Percentiles rank a stretch among this genome's conserved stretches.
Evolutionary conservation across 1,140 invertebrate genomes (phyloP).

Genomic region (Maconellicoccus hirsutus): DNA sequence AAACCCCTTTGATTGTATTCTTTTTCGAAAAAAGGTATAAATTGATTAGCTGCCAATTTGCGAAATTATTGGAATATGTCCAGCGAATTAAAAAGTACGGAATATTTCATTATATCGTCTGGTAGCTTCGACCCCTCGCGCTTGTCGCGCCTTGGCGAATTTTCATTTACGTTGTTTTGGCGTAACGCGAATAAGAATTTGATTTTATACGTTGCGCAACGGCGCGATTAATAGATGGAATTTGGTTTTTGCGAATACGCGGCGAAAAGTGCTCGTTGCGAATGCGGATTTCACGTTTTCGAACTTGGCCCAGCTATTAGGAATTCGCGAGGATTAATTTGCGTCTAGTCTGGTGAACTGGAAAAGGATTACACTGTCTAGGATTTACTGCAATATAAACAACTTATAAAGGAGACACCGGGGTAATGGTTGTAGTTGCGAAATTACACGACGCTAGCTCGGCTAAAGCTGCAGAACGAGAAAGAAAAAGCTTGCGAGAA

Average conservation of each 20-base stretch:
- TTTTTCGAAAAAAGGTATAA: background rate
- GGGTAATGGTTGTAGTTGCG: background rate
- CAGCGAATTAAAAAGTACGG: background rate
- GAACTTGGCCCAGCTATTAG: background rate
- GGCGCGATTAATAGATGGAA: too few species aligned
- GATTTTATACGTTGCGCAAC: background rate
- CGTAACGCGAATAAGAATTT: background rate
- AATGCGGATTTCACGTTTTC: background rate
- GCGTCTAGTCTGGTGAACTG: slow-evolving; percentile 19
- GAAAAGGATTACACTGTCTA: slow-evolving; percentile 21
- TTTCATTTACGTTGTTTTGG: too few species aligned
- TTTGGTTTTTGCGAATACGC: too few species aligned
- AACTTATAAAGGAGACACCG: background rate
- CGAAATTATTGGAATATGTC: slow-evolving; percentile 4
- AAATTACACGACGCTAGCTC: background rate
- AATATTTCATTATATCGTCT: background rate
- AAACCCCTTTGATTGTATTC: too few species aligned
- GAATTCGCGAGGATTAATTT: slow-evolving; percentile 15
- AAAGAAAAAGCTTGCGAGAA: background rate
- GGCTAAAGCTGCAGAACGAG: background rate
- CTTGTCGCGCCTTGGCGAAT: too few species aligned
- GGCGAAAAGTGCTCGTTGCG: too few species aligned
- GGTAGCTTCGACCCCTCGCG: too few species aligned
- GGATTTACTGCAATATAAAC: slow-evolving; percentile 15
- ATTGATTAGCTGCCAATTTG: slow-evolving; percentile 8